Evolutionary conservation across 2,113 vertebrate species (phyloP).

Genomic region (Pterophyllum scalare): DNA sequence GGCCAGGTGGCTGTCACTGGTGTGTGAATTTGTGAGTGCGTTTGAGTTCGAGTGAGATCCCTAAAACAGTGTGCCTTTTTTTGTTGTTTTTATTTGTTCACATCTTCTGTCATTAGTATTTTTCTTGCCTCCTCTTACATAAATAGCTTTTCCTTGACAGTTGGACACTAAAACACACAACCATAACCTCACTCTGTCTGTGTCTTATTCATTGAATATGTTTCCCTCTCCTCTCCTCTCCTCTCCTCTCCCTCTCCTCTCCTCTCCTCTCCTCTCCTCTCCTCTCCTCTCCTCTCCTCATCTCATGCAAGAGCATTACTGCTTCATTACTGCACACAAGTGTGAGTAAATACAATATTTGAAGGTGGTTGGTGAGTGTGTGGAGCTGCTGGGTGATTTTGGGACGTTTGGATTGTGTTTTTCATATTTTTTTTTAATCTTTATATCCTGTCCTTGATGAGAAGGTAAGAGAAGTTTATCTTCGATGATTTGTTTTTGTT

Average conservation of each 20-base stretch:
- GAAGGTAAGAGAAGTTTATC: neutral
- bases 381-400: neutral
- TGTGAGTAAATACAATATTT: neutral
- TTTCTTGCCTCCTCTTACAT: too few species aligned
- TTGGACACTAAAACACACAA: neutral
- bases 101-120: neutral
- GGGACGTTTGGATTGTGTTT: neutral
- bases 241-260: neutral
- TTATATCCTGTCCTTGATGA: neutral
- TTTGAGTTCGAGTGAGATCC: conserved; percentile 20
- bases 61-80: conserved; percentile 9
- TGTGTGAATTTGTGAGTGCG: conserved; percentile 60
- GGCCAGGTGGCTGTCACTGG: conserved; percentile 77
- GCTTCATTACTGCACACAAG: neutral
- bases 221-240: neutral
- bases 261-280: neutral
- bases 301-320: neutral
- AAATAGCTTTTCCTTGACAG: neutral
- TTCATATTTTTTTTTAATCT: neutral
- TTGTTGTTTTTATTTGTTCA: neutral
- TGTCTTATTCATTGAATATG: neutral
- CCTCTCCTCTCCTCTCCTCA: too few species aligned
- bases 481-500: neutral
- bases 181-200: neutral
- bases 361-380: neutral